These are phyloP conservation scores for Microcebus ravelobensis DNA, from an alignment of 2,113 vertebrate species.

Conservation along the genomic window DNA sequence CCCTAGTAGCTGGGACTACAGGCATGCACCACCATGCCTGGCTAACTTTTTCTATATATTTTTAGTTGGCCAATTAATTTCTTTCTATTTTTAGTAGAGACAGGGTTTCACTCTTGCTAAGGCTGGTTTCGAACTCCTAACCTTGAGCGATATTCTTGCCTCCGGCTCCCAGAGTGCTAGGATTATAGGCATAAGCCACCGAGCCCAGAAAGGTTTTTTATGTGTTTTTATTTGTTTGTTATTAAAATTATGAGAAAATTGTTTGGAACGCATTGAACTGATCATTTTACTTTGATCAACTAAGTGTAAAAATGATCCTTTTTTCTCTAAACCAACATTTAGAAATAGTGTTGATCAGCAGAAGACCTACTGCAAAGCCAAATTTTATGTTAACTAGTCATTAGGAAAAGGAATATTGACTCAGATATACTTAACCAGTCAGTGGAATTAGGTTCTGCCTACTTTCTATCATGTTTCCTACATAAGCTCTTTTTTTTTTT, in stretches of 20 bases:
- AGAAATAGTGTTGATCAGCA: not conserved
- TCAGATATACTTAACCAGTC: not conserved
- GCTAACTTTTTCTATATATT: too few relatives aligned
- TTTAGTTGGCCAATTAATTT: too few relatives aligned
- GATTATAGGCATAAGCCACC: too few relatives aligned
- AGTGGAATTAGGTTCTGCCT: not conserved
- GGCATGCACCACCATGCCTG: too few relatives aligned
- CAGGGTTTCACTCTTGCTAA: too few relatives aligned
- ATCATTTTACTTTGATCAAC: slow-evolving; percentile 8
- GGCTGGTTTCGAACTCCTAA: too few relatives aligned
- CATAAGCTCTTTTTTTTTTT: too few relatives aligned
- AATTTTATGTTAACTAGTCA: not conserved
- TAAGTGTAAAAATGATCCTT: slow-evolving; percentile 11
- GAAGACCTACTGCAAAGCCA: not conserved
- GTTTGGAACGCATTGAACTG: not conserved
- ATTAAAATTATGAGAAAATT: slow-evolving; percentile 43
- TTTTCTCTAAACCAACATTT: not conserved
- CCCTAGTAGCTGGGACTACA: too few relatives aligned
- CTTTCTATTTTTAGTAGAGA: too few relatives aligned
- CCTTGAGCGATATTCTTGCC: too few relatives aligned
- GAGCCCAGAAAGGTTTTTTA: not conserved
- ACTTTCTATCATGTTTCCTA: slow-evolving; percentile 17
- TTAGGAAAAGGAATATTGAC: slow-evolving; percentile 6
- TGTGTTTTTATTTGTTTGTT: not conserved
- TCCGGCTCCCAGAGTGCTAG: too few relatives aligned